Base-by-base conservation (phyloP, 1,140 invertebrate species). In the Drosophila cardini region DNA sequence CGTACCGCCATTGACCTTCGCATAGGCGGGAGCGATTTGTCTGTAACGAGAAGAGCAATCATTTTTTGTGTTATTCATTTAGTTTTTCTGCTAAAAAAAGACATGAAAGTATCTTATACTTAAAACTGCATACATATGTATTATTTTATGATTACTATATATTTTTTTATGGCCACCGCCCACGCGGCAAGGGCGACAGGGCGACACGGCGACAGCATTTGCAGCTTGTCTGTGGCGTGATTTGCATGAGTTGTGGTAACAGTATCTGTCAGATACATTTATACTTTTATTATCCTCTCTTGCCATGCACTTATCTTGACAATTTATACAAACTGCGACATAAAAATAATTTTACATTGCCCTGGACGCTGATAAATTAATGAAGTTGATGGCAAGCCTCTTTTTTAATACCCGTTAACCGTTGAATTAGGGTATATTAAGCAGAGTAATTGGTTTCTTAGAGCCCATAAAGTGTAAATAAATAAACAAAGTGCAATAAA, bases 11-110 rank as follows among this genome's bases (percentile, higher is more conserved):
- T 95, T 95, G 75, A 90, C 82, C 76, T 92, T 92, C 48, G 83
- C 67, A 77, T 95, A 94, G 70, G 94, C 94, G 72, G 94, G 93
- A 15, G 94, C 94, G 74, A 94, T 94, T 86, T 95, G 93, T 92
- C 95, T 95, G 93, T 43, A 94, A 94, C 56, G 10, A 61, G 53
- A 32, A 45, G 72, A 52, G 38, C 11, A 30, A 43, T 34, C 18
- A 34, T 64, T 38, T 8, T 40, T 43, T 45, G 60, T 21, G 30
- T 52, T 52, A 52, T n/a, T 52, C 40, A 34, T 58, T 57, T 38
- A 58, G 9, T 21, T 48, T 16, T 8, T n/a, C 15, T 64, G 72
- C 26, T 40, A 72, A 68, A 61, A 34, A 45, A 45, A 58, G 43
- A 58, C 13, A 43, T 15, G 45, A 7, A 58, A 55, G 16, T 16